Evolutionary conservation across 2,797 vertebrate species (phyloP), one percentile per base, ranked within the genome.

Genomic region (Buceros bicornis): DNA sequence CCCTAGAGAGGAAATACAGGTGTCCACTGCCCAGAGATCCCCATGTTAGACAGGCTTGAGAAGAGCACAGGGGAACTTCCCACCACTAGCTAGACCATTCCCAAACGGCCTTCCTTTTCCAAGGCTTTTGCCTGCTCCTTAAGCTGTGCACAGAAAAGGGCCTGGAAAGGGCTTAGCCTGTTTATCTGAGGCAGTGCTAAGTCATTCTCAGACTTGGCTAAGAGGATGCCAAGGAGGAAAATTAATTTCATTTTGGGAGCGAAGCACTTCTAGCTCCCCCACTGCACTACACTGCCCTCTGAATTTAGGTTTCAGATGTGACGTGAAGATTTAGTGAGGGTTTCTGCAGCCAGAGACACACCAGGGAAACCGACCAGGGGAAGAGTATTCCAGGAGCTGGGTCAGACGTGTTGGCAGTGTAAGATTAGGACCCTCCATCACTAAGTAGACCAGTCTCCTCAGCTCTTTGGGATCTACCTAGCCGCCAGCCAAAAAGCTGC

Each of bases 361-460:
- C 17, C 25, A 50, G 33, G 56, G 48, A 62, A 42, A 28, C 16
- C 31, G 50, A 60, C 48, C 25, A 45, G 26, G 18, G 40, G 6
- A 82, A 33, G 21, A 61, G 51, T 13, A 29, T 26, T 71, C 72
- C 45, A 90, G 70, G 24, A 79, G 35, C 19, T 66, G 70, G 26
- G 21, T 69, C 26, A 58, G 43, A 31, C 25, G 35, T 0, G 0
- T 7, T 25, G 8, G 51, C n/a, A 76, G 21, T 35, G 35, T 54
- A 51, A 57, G 51, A 69, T 24, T 51, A 54, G 58, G 40, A 70
- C 29, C 61, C 26, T 5, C 13, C 37, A 53, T 51, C 29, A 16
- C 19, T 54, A 57, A 82, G 28, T 48, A 88, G 14, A 53, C 21
- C 2, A 8, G 76, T 24, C 16, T 83, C 47, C 69, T 53, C 78